phyloP scores from a whole-genome alignment of 2,888 invertebrate species.

The Smittia sp. region DNA sequence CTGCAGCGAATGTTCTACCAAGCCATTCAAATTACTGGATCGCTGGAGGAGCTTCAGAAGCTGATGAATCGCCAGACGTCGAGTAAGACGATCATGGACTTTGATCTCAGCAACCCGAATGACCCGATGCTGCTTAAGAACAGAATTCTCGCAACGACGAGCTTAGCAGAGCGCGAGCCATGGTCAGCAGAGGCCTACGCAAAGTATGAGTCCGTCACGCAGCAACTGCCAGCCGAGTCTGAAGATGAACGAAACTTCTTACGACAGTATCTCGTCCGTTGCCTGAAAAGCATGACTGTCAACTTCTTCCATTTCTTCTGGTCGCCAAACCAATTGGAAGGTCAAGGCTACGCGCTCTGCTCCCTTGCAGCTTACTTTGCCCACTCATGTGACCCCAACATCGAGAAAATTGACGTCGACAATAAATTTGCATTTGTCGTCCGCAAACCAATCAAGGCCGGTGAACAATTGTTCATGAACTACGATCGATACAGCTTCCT shows the following conservation, averaged over 20 bases:
- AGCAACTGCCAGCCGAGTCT: neutral
- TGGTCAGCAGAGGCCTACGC: slow-evolving; percentile 33
- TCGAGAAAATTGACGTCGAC: slow-evolving; percentile 47
- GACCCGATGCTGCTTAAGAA: slow-evolving; percentile 2
- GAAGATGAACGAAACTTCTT: slow-evolving; percentile 26
- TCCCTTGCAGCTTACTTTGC: slow-evolving; percentile 73
- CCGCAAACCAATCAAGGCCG: slow-evolving; percentile 66
- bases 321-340: neutral
- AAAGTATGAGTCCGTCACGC: slow-evolving; percentile 19
- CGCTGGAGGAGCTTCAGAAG: slow-evolving; percentile 8
- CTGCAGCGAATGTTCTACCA: slow-evolving; percentile 38
- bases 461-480: slow-evolving; percentile 73
- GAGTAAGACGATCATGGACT: slow-evolving; percentile 34
- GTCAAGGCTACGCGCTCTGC: slow-evolving; percentile 25
- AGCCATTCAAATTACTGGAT: slow-evolving; percentile 18
- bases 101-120: slow-evolving; percentile 20
- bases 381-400: slow-evolving; percentile 85
- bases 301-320: slow-evolving; percentile 40
- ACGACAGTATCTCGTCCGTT: slow-evolving; percentile 4
- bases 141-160: slow-evolving; percentile 30
- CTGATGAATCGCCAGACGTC: slow-evolving; percentile 14
- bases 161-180: slow-evolving; percentile 33
- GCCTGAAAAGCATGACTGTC: slow-evolving; percentile 34
- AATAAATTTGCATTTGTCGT: slow-evolving; percentile 53
- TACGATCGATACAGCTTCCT: slow-evolving; percentile 62